These are phyloP conservation scores for Enoplolaimus lenunculus DNA, from an alignment of 2,888 invertebrate species.

Conservation along the genomic window DNA sequence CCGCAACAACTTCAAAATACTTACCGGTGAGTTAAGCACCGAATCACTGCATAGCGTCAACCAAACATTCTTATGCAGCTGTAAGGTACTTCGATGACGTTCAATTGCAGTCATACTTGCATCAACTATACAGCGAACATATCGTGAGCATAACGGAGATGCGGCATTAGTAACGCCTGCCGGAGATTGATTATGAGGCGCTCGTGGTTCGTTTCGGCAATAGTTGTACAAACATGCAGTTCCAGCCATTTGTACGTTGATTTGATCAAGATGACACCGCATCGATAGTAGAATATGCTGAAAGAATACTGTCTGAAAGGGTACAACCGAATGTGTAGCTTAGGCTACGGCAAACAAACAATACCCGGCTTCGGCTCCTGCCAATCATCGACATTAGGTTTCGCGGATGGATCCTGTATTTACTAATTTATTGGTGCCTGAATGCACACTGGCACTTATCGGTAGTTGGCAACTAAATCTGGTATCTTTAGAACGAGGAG, in stretches of 20 bases:
- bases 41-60: constrained; percentile 60
- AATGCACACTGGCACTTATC: no score
- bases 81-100: constrained; percentile 51
- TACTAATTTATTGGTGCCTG: no score
- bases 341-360: no score
- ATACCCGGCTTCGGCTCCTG: no score
- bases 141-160: constrained; percentile 52
- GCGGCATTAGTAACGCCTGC: constrained; percentile 35
- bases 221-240: constrained; percentile 61
- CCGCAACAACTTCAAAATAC: no score
- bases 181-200: not conserved
- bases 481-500: no score
- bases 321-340: no score
- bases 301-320: no score
- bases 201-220: constrained; percentile 51
- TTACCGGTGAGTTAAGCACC: constrained; percentile 56
- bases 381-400: no score
- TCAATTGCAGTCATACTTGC: constrained; percentile 56
- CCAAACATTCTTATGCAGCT: constrained; percentile 58
- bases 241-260: constrained; percentile 58
- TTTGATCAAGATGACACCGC: constrained; percentile 42
- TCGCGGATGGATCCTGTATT: no score
- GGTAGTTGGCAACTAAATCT: no score
- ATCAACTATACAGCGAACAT: constrained; percentile 52
- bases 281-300: constrained; percentile 43